Percentiles rank a stretch among this genome's conserved stretches.
phyloP scores from a whole-genome alignment of 2,797 vertebrate species.

The Monodelphis domestica region DNA sequence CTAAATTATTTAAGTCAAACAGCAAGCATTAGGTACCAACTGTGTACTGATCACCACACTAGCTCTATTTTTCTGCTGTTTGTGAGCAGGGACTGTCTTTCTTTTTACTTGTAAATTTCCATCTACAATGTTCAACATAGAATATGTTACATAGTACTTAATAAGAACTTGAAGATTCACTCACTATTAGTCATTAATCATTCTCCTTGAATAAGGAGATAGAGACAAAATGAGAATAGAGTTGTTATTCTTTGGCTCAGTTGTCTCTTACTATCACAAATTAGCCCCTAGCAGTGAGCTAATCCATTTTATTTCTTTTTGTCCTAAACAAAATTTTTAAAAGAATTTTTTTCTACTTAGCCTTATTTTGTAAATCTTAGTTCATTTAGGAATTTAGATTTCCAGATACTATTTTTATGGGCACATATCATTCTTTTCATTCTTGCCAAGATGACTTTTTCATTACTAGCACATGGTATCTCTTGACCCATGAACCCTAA shows the following conservation, averaged over 20 bases:
- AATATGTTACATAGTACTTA: neutral
- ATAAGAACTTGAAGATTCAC: neutral
- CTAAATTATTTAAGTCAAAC: neutral
- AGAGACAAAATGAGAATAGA: neutral
- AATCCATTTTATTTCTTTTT: neutral
- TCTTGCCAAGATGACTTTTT: neutral
- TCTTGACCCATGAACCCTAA: neutral
- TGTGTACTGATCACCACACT: neutral
- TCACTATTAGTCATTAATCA: neutral
- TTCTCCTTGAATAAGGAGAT: neutral
- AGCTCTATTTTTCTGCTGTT: neutral
- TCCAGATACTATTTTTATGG: too few species aligned
- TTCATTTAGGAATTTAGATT: neutral
- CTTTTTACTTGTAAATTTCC: neutral
- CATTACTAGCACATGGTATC: neutral
- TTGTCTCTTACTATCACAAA: neutral
- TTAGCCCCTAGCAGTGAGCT: neutral
- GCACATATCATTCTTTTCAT: neutral
- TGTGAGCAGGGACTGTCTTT: neutral
- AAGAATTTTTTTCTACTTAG: neutral
- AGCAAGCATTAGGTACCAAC: neutral
- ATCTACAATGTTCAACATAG: neutral
- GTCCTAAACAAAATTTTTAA: neutral
- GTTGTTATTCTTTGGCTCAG: neutral
- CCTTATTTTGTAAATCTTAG: neutral